phyloP scores from a whole-genome alignment of 2,113 vertebrate genomes.

The Daphoenositta chrysoptera region DNA sequence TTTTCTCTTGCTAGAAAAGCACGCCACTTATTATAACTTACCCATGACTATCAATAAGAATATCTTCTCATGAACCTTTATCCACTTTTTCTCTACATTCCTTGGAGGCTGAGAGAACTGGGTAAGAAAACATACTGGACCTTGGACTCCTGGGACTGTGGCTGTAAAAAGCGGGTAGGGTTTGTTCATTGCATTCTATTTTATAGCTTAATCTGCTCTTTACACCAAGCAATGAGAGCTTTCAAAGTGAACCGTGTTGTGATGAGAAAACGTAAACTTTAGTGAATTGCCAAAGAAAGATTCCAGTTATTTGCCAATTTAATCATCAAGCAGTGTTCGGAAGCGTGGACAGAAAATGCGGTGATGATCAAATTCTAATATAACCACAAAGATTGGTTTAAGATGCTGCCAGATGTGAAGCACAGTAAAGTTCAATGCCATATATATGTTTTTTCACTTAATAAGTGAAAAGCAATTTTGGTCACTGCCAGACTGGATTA shows the following conservation, averaged over 20 bases:
- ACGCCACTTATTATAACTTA: neutral
- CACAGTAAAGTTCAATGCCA: neutral
- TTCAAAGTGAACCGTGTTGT: neutral
- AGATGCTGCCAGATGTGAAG: neutral
- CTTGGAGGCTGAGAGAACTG: neutral
- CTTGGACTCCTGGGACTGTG: neutral
- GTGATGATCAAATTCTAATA: neutral
- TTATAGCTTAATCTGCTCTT: neutral
- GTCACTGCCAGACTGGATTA: neutral
- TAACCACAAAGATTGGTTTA: neutral
- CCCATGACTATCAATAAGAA: neutral
- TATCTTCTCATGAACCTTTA: neutral
- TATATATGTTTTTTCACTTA: neutral
- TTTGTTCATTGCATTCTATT: neutral
- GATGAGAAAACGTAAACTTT: neutral
- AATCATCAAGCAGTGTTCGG: neutral
- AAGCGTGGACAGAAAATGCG: neutral
- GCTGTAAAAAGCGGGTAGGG: neutral
- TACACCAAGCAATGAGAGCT: neutral
- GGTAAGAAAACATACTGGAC: neutral
- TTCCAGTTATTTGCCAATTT: neutral
- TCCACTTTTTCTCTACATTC: neutral
- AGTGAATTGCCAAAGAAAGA: neutral
- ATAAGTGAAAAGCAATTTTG: neutral
- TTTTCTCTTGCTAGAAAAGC: neutral